Evolutionary conservation across 2,797 vertebrate genomes (phyloP).

Genomic region (Heterohyrax brucei): DNA sequence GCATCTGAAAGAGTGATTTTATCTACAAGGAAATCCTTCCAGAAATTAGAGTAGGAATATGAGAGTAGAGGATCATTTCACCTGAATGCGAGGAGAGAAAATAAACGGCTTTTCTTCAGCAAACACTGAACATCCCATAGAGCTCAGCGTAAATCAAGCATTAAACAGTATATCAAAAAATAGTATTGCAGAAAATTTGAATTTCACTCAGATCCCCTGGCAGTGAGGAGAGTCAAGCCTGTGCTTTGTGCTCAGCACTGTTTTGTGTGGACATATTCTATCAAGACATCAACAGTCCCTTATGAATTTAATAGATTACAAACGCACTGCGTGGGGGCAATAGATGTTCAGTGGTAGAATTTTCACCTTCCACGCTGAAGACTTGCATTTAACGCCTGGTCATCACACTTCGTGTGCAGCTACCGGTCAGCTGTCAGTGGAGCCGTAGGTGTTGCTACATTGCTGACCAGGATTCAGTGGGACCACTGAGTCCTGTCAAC

Average conservation of each 20-base stretch:
- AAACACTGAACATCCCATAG: background rate
- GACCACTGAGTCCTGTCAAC: too few species aligned
- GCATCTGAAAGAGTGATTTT: constrained; percentile 64
- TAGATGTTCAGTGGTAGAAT: too few species aligned
- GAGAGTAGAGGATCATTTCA: background rate
- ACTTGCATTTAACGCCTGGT: too few species aligned
- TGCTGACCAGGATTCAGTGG: too few species aligned
- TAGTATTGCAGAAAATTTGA: background rate
- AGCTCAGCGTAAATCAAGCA: constrained; percentile 1
- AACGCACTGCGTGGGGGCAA: background rate
- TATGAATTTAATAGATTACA: background rate
- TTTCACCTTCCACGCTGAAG: too few species aligned
- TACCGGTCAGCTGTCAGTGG: too few species aligned
- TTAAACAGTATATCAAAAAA: background rate
- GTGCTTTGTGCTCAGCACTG: background rate
- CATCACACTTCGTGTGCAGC: too few species aligned
- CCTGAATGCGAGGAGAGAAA: constrained; percentile 52
- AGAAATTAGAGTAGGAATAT: background rate
- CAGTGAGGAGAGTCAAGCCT: background rate
- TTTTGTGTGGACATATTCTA: background rate
- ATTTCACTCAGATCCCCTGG: background rate
- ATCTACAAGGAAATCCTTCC: constrained; percentile 36
- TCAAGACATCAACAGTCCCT: background rate
- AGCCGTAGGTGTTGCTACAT: too few species aligned
- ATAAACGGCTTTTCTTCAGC: constrained; percentile 24